Conservation (phyloP, 2,797 vertebrate genomes). For the Spea hammondii region DNA sequence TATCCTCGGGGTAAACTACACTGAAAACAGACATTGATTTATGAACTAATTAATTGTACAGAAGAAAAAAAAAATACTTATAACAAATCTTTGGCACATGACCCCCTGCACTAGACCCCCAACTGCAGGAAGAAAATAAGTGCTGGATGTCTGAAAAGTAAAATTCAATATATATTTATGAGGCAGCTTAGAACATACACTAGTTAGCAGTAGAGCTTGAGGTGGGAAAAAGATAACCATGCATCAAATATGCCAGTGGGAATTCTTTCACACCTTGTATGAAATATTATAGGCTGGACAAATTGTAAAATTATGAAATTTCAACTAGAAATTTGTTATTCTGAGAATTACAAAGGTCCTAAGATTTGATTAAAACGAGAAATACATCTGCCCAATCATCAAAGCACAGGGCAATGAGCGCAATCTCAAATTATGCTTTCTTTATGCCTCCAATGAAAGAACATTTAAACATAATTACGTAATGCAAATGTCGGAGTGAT, state of each 20-base stretch:
- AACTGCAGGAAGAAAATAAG: conserved; percentile 65
- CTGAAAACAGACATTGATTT: conserved; percentile 66
- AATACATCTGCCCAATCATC: too few relatives aligned
- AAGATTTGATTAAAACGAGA: too few relatives aligned
- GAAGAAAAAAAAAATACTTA: conserved; percentile 66
- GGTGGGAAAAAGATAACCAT: conserved; percentile 68
- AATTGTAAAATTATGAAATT: conserved; percentile 5
- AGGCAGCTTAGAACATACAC: conserved; percentile 66
- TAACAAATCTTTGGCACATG: conserved; percentile 60
- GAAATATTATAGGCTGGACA: conserved; percentile 9
- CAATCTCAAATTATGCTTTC: too few relatives aligned
- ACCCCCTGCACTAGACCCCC: conserved; percentile 58
- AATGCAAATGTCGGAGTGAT: too few relatives aligned
- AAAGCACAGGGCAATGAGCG: too few relatives aligned
- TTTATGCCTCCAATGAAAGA: too few relatives aligned
- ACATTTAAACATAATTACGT: too few relatives aligned
- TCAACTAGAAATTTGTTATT: neutral
- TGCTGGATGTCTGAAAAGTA: conserved; percentile 69
- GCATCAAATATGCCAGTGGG: conserved; percentile 60
- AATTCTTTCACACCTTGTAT: neutral
- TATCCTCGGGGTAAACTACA: conserved; percentile 67
- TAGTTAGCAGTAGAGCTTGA: conserved; percentile 59
- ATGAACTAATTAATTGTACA: conserved; percentile 72
- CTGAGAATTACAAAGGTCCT: too few relatives aligned
- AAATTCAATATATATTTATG: conserved; percentile 81